Evolutionary conservation across 2,797 vertebrate genomes (phyloP).

Genomic region (Malurus splendens): DNA sequence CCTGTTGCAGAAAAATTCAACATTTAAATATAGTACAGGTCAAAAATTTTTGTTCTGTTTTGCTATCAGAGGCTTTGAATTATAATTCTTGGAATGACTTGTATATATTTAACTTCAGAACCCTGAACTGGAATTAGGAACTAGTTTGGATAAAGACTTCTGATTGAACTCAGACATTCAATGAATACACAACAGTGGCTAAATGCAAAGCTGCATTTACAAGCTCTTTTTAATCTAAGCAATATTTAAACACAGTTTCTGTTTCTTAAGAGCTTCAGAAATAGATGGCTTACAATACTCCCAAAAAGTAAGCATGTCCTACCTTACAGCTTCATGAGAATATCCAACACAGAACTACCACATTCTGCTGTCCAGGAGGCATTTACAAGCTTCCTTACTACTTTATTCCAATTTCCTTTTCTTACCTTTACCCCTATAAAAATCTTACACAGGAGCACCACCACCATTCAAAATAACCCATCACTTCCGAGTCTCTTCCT

Average conservation of each 20-base stretch:
- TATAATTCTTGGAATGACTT: not conserved
- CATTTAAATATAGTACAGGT: not conserved
- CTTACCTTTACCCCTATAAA: not conserved
- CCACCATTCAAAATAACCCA: not conserved
- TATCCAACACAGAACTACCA: not conserved
- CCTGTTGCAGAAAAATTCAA: constrained; percentile 68
- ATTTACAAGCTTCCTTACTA: not conserved
- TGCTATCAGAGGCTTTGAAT: not conserved
- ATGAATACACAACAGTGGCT: not conserved
- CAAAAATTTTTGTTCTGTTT: not conserved
- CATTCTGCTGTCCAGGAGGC: not conserved
- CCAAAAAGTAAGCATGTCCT: not conserved
- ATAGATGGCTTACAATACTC: not conserved
- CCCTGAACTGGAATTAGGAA: not conserved
- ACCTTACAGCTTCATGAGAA: not conserved
- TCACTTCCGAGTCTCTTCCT: not conserved
- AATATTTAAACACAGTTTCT: not conserved
- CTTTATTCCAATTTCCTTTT: not conserved
- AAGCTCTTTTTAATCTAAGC: not conserved
- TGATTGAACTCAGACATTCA: not conserved
- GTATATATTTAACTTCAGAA: not conserved
- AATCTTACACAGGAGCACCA: not conserved
- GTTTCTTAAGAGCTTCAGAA: not conserved
- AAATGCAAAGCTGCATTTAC: not conserved
- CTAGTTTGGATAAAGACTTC: not conserved